A percentile compares a stretch with the other conserved stretches of the same genome.
These are phyloP conservation scores for Nycticorax nycticorax DNA, from an alignment of 2,113 vertebrate species.

Conservation along the genomic window DNA sequence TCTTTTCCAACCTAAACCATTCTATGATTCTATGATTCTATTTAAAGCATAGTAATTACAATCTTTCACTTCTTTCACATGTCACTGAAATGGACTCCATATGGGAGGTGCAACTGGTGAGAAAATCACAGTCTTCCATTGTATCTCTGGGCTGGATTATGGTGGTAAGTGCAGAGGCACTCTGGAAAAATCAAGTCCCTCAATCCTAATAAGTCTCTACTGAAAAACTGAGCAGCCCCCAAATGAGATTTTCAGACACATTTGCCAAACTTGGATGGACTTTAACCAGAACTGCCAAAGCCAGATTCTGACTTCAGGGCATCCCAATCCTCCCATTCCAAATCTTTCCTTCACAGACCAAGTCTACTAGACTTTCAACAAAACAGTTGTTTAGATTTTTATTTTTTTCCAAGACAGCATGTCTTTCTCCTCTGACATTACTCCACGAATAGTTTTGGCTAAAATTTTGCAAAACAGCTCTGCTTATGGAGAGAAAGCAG, in stretches of 20 bases:
- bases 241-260: not conserved
- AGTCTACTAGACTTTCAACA: not conserved
- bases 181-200: not conserved
- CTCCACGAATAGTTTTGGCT: not conserved
- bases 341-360: not conserved
- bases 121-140: not conserved
- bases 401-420: not conserved
- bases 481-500: not conserved
- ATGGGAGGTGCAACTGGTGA: not conserved
- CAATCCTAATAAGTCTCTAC: not conserved
- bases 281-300: not conserved
- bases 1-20: too few relatives aligned
- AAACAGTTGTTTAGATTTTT: not conserved
- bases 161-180: not conserved
- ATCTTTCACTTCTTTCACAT: not conserved
- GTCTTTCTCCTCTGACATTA: not conserved
- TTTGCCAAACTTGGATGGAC: not conserved
- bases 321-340: not conserved
- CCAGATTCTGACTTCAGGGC: not conserved
- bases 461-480: not conserved
- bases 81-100: not conserved
- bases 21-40: not conserved
- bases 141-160: not conserved
- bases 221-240: not conserved
- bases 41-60: not conserved